Evolutionary conservation across 30 jellyfish, hydroid and myxozoan genomes (phyloP), one percentile per base, ranked within the genome.

Genomic region (Aurelia sp.): DNA sequence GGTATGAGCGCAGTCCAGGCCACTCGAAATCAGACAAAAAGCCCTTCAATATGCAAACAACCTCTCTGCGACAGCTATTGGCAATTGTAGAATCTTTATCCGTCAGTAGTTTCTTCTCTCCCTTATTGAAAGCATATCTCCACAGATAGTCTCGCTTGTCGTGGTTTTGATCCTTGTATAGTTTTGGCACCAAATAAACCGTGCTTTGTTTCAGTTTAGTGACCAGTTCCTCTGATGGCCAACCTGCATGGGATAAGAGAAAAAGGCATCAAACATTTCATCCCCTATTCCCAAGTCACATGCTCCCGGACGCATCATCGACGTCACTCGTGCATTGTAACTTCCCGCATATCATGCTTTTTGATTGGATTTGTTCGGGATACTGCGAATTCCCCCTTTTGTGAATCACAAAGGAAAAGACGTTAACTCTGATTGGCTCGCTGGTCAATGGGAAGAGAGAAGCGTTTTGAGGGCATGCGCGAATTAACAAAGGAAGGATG

Each of bases 1-100:
- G 93, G 82, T 84, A 84, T 10, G 93, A 84, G 52, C 93, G 84
- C 37, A 84, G 82, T 23, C 87, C 93, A 9, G 74, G 74, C 93
- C 93, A 84, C 10, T 72, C 66, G 15, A 35, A 55, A 62, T 84
- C 86, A 16, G 40, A 52, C 81, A 84, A 44, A 19, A 84, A 33
- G 23, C 93, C 93, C 51, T 84, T 84, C 68, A 84, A 31, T 6
- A 84, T 84, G 75, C 93, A 76, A n/a, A 72, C 65, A 44, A 72
- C 93, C 18, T 70, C 59, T 48, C 93, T 73, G 30, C 93, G 87
- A 18, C 93, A 71, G 81, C 75, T 41, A 55, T 82, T 82, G 17
- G 73, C 78, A 1, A 22, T 41, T 22, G 59, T 57, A 30, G 76
- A 48, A 35, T 72, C 87, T 19, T 64, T 71, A 31, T 72, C 93